Conservation (phyloP, 2,113 vertebrate genomes). For the Salvator merianae region DNA sequence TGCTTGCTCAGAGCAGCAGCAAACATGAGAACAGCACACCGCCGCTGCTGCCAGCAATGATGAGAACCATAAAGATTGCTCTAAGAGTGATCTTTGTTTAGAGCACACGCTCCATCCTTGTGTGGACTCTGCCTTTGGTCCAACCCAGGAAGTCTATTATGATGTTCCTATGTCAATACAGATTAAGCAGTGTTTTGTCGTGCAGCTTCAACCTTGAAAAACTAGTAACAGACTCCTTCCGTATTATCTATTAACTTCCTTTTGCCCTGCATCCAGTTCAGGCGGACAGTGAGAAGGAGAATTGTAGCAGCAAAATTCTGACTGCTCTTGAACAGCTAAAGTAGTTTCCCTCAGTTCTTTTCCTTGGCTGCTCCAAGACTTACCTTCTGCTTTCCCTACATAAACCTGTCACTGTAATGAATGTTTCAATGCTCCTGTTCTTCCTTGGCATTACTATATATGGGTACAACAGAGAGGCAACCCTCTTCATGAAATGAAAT, state of each 20-base stretch:
- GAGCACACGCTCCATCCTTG: no score
- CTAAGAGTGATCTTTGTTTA: no score
- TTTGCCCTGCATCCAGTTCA: not conserved
- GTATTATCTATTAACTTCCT: not conserved
- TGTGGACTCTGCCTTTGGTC: no score
- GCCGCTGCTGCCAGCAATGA: no score
- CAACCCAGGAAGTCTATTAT: no score
- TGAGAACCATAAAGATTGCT: no score
- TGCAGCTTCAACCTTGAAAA: not conserved
- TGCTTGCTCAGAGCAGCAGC: no score
- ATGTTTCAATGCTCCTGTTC: constrained; percentile 53
- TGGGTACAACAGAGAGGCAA: constrained; percentile 59
- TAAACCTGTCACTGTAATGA: constrained; percentile 73
- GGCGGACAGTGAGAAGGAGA: not conserved
- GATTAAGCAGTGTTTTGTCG: no score
- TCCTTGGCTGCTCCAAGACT: constrained; percentile 37
- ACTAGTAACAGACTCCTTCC: not conserved
- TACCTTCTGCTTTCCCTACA: constrained; percentile 50
- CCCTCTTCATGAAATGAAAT: constrained; percentile 42
- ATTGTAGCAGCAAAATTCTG: constrained; percentile 2
- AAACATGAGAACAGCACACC: no score
- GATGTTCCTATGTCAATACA: no score
- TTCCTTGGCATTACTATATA: constrained; percentile 73
- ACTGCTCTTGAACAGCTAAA: not conserved
- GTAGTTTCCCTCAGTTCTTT: constrained; percentile 8